Percentiles rank a stretch among this genome's conserved stretches.
Evolutionary conservation across 2,113 vertebrate species (phyloP).

Genomic region (Amphilophus citrinellus): DNA sequence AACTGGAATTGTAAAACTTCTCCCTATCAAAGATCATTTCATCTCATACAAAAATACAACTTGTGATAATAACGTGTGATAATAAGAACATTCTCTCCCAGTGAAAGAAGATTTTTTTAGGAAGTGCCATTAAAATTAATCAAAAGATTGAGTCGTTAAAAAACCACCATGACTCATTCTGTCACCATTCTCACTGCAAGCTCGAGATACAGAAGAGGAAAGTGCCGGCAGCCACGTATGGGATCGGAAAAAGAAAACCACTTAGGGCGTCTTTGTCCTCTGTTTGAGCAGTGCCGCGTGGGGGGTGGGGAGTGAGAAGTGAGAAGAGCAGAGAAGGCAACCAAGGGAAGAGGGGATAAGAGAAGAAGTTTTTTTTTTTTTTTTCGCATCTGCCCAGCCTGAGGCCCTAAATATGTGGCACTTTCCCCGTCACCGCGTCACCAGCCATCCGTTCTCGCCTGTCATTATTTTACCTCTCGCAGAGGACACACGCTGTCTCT

Average conservation of each 20-base stretch:
- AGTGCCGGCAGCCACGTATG: constrained; percentile 52
- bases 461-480: constrained; percentile 72
- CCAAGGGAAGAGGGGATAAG: constrained; percentile 12
- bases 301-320: background rate
- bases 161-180: constrained; percentile 62
- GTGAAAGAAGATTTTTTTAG: constrained; percentile 43
- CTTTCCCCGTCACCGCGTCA: constrained; percentile 54
- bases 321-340: background rate
- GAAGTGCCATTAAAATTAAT: constrained; percentile 76
- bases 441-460: constrained; percentile 61
- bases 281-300: constrained; percentile 67
- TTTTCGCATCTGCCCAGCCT: constrained; percentile 70
- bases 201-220: constrained; percentile 64
- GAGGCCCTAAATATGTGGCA: constrained; percentile 65
- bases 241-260: constrained; percentile 63
- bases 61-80: background rate
- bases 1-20: constrained; percentile 3
- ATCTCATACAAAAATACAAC: constrained; percentile 9
- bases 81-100: constrained; percentile 24
- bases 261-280: constrained; percentile 73
- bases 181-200: constrained; percentile 43
- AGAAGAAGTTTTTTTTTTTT: constrained; percentile 34
- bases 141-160: constrained; percentile 71
- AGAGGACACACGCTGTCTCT: constrained; percentile 47
- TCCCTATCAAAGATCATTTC: constrained; percentile 35